Evolutionary conservation across 2,113 vertebrate genomes (phyloP).

Genomic region (Lota lota): DNA sequence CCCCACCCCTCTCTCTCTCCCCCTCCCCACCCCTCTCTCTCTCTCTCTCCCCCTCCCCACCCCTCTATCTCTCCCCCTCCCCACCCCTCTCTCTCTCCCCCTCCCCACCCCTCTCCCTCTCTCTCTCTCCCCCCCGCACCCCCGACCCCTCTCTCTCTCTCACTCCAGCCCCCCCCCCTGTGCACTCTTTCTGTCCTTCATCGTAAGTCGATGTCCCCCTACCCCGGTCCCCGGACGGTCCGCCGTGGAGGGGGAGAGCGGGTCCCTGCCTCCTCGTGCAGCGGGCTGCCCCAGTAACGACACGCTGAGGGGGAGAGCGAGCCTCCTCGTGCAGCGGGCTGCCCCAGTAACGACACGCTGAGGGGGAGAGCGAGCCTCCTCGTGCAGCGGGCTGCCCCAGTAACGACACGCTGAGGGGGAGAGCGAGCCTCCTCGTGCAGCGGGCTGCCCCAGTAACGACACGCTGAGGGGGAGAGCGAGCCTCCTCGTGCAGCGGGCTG

Average conservation of each 20-base stretch:
- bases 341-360: slow-evolving; percentile 52
- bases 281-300: slow-evolving; percentile 41
- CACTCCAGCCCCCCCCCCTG: not conserved
- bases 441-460: slow-evolving; percentile 48
- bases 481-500: no score
- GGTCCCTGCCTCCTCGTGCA: not conserved
- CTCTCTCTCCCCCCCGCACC: no score
- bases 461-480: slow-evolving; percentile 53
- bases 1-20: slow-evolving; percentile 3
- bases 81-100: not conserved
- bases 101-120: no score
- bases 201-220: slow-evolving; percentile 40
- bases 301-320: slow-evolving; percentile 52
- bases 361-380: slow-evolving; percentile 50
- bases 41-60: no score
- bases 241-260: slow-evolving; percentile 22
- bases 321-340: no score
- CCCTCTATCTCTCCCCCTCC: not conserved
- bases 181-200: slow-evolving; percentile 45
- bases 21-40: not conserved
- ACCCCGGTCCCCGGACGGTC: slow-evolving; percentile 55
- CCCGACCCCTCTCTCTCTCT: no score
- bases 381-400: no score
- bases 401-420: slow-evolving; percentile 57
- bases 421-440: no score